phyloP scores from a whole-genome alignment of 2,888 invertebrate genomes.

The Tiliacea citrago region DNA sequence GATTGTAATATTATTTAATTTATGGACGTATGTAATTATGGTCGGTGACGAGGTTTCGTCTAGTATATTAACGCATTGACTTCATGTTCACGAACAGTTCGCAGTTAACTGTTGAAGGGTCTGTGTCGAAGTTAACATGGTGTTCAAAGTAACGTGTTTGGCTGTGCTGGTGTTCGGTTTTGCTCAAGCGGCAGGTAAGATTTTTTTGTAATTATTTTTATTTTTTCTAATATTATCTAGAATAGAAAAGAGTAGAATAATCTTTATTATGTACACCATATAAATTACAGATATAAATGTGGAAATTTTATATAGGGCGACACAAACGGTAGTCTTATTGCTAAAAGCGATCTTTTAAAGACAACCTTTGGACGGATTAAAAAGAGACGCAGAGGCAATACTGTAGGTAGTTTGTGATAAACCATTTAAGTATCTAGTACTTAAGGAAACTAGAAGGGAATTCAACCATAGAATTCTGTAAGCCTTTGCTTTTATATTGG shows the following conservation, averaged over 20 bases:
- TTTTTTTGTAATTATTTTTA: not conserved
- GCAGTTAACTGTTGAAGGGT: not conserved
- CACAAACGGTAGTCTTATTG: not conserved
- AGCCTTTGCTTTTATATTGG: not conserved
- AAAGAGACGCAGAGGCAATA: too few species aligned
- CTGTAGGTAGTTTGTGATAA: not conserved
- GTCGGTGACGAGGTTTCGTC: slow-evolving; percentile 12
- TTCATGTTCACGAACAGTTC: slow-evolving; percentile 44
- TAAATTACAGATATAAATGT: not conserved
- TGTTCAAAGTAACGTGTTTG: slow-evolving; percentile 38
- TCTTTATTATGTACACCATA: not conserved
- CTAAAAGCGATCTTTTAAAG: not conserved
- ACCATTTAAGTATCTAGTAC: not conserved
- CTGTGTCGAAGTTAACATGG: slow-evolving; percentile 41
- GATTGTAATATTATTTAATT: slow-evolving; percentile 26
- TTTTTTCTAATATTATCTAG: not conserved
- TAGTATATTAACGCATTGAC: slow-evolving; percentile 51
- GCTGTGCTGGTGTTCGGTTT: slow-evolving; percentile 35
- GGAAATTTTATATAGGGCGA: not conserved
- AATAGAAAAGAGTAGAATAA: not conserved
- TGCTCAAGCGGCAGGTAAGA: slow-evolving; percentile 47
- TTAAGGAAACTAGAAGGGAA: not conserved
- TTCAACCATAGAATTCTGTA: not conserved
- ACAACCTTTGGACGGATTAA: not conserved
- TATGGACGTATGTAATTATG: slow-evolving; percentile 29